Evolutionary conservation across 2,113 vertebrate species (phyloP).

Genomic region (Promerops cafer): DNA sequence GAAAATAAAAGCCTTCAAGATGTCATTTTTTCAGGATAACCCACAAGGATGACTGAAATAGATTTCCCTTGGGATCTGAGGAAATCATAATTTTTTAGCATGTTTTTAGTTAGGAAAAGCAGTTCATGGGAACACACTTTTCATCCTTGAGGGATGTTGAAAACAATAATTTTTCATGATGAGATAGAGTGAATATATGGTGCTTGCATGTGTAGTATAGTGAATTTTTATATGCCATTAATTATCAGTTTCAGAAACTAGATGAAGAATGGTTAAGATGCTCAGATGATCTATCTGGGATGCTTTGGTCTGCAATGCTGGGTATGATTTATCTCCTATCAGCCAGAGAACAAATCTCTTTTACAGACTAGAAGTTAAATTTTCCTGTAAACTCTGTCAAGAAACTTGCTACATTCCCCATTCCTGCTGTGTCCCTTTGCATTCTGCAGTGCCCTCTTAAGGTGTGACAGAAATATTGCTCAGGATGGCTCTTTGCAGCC

Average conservation of each 20-base stretch:
- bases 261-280: not conserved
- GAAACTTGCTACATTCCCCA: not conserved
- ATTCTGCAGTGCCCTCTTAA: constrained; percentile 18
- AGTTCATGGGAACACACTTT: not conserved
- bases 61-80: not conserved
- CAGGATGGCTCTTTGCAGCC: not conserved
- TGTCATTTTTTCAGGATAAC: not conserved
- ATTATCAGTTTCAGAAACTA: not conserved
- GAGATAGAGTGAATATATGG: not conserved
- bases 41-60: not conserved
- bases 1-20: not conserved
- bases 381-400: not conserved
- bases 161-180: not conserved
- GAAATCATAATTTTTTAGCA: not conserved
- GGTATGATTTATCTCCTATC: not conserved
- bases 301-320: not conserved
- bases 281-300: not conserved
- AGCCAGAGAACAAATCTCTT: not conserved
- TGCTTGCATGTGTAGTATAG: not conserved
- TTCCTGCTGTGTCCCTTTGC: not conserved
- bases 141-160: not conserved
- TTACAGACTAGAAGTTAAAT: not conserved
- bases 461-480: not conserved
- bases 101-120: not conserved
- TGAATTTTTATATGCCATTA: not conserved